Percentiles rank a stretch among this genome's conserved stretches.
These are phyloP conservation scores for Cydia strobilella DNA, from an alignment of 1,140 invertebrate species.

Conservation along the genomic window DNA sequence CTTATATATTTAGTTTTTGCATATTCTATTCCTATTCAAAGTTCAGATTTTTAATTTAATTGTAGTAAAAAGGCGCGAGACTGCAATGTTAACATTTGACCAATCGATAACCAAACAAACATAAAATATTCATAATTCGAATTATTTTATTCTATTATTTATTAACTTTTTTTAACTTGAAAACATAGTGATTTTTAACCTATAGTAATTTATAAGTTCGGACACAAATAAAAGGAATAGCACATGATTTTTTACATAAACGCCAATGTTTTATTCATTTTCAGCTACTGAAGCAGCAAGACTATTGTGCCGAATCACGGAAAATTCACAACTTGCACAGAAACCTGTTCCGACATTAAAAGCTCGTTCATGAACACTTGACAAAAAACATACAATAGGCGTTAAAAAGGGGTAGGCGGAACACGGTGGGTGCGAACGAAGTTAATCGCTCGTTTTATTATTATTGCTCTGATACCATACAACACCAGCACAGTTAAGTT, in stretches of 20 bases:
- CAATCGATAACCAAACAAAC: too few relatives aligned
- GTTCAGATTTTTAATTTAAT: too few relatives aligned
- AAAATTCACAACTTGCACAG: neutral
- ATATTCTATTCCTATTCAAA: too few relatives aligned
- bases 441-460: slow-evolving; percentile 19
- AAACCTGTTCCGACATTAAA: neutral
- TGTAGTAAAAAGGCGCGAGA: too few relatives aligned
- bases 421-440: neutral
- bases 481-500: neutral
- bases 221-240: neutral
- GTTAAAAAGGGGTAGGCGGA: slow-evolving; percentile 12
- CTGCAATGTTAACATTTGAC: too few relatives aligned
- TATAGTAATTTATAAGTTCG: too few relatives aligned
- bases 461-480: slow-evolving; percentile 18
- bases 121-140: too few relatives aligned
- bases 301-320: neutral
- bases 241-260: neutral
- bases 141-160: too few relatives aligned
- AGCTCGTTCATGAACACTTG: slow-evolving; percentile 6
- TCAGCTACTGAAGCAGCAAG: neutral
- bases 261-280: neutral
- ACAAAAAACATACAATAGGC: slow-evolving; percentile 6
- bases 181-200: too few relatives aligned
- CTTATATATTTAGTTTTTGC: too few relatives aligned
- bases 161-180: too few relatives aligned